phyloP scores from a whole-genome alignment of 2,797 vertebrate genomes.

The Calcarius lapponicus region DNA sequence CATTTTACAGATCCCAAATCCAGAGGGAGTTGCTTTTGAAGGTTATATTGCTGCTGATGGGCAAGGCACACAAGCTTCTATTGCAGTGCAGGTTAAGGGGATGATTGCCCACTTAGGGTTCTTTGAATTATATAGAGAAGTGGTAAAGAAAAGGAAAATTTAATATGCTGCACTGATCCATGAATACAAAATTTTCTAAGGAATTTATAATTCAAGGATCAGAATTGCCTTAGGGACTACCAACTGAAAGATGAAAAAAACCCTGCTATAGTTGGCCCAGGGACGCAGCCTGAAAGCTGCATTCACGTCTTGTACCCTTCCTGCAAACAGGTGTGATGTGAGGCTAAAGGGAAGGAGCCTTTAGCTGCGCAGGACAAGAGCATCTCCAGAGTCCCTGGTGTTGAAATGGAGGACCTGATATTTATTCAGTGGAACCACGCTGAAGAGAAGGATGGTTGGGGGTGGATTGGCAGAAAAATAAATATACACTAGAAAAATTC shows the following conservation, averaged over 20 bases:
- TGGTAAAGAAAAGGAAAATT: neutral
- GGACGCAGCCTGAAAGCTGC: neutral
- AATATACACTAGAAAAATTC: neutral
- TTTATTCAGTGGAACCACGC: rapidly evolving
- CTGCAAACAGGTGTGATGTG: rapidly evolving
- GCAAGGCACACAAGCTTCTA: neutral
- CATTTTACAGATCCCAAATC: neutral
- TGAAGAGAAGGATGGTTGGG: neutral
- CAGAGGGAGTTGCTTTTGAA: neutral
- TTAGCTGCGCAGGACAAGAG: rapidly evolving
- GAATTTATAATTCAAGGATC: neutral
- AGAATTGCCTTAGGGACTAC: neutral
- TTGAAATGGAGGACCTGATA: neutral
- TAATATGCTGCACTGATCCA: rapidly evolving
- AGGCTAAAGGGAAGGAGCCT: neutral
- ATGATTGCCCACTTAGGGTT: rapidly evolving
- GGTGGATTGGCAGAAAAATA: neutral
- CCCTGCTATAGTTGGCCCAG: neutral
- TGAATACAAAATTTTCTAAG: rapidly evolving
- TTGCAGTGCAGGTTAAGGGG: neutral
- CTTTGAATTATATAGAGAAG: neutral
- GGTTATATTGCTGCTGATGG: rapidly evolving
- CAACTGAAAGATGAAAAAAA: neutral
- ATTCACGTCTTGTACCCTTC: neutral
- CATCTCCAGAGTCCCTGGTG: rapidly evolving